Evolutionary conservation across 2,113 vertebrate species (phyloP).

Genomic region (Hypanus sabinus): DNA sequence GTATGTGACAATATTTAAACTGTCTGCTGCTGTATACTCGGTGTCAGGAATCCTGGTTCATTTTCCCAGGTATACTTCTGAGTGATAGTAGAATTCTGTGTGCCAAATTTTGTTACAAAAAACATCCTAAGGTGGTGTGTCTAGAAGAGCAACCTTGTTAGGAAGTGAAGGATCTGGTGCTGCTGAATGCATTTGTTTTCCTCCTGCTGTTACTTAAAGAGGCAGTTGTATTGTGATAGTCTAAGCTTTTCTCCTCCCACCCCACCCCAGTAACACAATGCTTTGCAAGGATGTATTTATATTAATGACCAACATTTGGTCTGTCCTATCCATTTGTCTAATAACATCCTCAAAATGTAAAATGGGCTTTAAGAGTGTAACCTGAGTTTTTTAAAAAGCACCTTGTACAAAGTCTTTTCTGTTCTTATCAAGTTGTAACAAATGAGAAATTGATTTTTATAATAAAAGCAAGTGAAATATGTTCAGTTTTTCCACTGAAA

Average conservation of each 20-base stretch:
- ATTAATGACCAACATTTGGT: constrained; percentile 86
- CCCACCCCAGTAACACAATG: constrained; percentile 60
- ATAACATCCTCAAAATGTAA: constrained; percentile 68
- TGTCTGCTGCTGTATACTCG: constrained; percentile 45
- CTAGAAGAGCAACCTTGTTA: constrained; percentile 54
- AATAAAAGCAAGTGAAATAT: constrained; percentile 71
- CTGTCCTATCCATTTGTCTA: constrained; percentile 52
- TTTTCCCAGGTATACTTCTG: constrained; percentile 49
- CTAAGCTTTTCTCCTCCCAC: neutral
- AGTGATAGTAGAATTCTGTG: constrained; percentile 49
- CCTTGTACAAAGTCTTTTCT: constrained; percentile 76
- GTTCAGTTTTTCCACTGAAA: neutral
- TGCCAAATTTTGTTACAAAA: constrained; percentile 57
- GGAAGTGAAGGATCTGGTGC: constrained; percentile 69
- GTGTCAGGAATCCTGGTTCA: constrained; percentile 49
- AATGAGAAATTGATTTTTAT: constrained; percentile 84
- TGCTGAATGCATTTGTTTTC: constrained; percentile 51
- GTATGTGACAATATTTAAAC: constrained; percentile 41
- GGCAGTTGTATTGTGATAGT: neutral
- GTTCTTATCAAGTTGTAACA: constrained; percentile 83
- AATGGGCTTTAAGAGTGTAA: constrained; percentile 72
- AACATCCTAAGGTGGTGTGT: constrained; percentile 48
- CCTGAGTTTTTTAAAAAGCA: constrained; percentile 64
- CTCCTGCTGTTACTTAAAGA: constrained; percentile 41
- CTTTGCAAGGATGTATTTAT: constrained; percentile 78